Base-by-base conservation (phyloP, 2,888 invertebrate species). In the Aleiodes leptofemur region DNA sequence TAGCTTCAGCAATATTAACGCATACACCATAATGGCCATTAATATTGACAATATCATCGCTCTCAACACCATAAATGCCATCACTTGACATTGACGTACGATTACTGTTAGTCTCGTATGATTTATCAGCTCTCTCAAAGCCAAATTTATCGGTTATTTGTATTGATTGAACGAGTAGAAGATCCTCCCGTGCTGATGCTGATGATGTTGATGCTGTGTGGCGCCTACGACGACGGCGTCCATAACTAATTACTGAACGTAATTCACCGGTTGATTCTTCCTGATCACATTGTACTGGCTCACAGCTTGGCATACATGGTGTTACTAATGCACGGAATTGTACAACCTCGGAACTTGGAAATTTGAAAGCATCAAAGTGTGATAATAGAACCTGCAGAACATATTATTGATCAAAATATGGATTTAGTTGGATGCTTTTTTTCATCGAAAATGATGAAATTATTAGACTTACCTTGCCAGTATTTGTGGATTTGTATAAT, bases 271-370 rank as follows among this genome's bases (percentile, higher is more conserved):
- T 95, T 69, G 94, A 93, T 85, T 96, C 96, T 84, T 94, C 94
- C 83, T 95, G 93, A 85, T 96, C 95, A 89, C 97, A 97, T 87
- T 96, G 96, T 9, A 97, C 96, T 8, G 97, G 97, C 87, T 97
- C 96, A 90, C 97, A 98, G 57, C 94, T 93, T 31, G 97, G 97
- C 94, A 98, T 95, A 90, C 97, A 97, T 0, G 97, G 97, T 3
- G 97, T 97, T 53, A 98, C 97, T 86, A 97, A 90, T n/a, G 97
- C 97, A 79, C 97, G 94, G 94, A 98, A 98, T 89, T 97, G 97
- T 1, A 98, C 97, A 61, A 97, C 95, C 89, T 97, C 97, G 13
- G 97, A 97, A 69, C 97, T 97, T 57, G 97, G 97, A 92, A 98
- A 98, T 90, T 98, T 97, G 93, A 98, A 98, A 51, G 97, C 97